These are phyloP conservation scores for Megatriorchis doriae DNA, from an alignment of 2,113 vertebrate genomes.

Conservation along the genomic window DNA sequence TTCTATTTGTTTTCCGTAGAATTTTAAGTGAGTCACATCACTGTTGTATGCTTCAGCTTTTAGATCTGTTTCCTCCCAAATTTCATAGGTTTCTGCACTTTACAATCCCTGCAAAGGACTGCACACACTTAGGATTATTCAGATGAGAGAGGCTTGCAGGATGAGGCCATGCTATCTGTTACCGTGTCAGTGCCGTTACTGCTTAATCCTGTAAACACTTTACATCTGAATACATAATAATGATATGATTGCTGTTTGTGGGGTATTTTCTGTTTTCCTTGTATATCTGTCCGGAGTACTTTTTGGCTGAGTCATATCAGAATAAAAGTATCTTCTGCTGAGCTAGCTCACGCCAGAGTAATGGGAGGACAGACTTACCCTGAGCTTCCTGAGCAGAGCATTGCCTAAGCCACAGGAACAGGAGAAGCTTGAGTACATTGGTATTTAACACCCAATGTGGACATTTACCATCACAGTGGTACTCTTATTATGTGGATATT, in stretches of 20 bases:
- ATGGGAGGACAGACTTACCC: background rate
- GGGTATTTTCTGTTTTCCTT: background rate
- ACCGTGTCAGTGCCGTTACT: background rate
- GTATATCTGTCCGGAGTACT: background rate
- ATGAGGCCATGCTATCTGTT: background rate
- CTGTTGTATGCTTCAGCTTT: background rate
- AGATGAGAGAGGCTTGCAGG: background rate
- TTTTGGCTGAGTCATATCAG: background rate
- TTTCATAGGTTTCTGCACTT: background rate
- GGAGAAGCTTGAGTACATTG: background rate
- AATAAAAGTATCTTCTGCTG: background rate
- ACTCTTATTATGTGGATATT: slow-evolving; percentile 45
- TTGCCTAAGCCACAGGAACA: background rate
- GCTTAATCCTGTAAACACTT: background rate
- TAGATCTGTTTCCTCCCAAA: background rate
- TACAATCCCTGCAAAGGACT: background rate
- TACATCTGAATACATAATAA: background rate
- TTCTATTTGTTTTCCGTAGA: background rate
- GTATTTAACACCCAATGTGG: slow-evolving; percentile 16
- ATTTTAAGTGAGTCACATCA: background rate
- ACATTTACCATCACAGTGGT: slow-evolving; percentile 35
- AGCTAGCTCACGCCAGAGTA: background rate
- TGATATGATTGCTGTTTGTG: background rate
- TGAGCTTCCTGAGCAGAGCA: background rate
- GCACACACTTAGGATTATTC: background rate